A percentile compares a stretch with the other conserved stretches of the same genome.
Evolutionary conservation across 2,888 invertebrate genomes (phyloP).

Genomic region (Noctua janthina): DNA sequence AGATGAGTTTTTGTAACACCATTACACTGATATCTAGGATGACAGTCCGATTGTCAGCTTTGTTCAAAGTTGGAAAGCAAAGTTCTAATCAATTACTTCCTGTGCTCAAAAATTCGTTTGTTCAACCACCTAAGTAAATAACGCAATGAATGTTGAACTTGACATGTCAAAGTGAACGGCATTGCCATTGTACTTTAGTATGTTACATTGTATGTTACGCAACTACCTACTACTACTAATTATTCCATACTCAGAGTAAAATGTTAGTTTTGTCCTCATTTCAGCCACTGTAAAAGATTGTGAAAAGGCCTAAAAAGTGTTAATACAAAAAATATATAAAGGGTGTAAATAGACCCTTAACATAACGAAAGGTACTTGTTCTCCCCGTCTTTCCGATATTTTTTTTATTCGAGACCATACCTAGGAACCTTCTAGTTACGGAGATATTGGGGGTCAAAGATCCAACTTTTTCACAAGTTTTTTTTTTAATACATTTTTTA

Average conservation of each 20-base stretch:
- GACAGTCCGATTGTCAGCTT: background rate
- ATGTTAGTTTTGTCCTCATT: background rate
- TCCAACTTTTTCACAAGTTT: too few relatives aligned
- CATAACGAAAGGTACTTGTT: too few relatives aligned
- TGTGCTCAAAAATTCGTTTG: background rate
- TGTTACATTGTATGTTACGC: background rate
- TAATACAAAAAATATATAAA: background rate
- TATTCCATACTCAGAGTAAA: background rate
- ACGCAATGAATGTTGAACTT: background rate
- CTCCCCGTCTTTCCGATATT: too few relatives aligned
- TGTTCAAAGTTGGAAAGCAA: background rate
- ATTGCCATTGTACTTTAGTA: background rate
- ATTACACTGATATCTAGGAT: background rate
- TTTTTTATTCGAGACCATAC: too few relatives aligned
- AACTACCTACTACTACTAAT: background rate
- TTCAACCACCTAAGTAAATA: background rate
- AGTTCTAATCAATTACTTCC: background rate
- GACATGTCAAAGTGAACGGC: background rate
- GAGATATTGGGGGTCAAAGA: too few relatives aligned
- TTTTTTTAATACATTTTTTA: too few relatives aligned
- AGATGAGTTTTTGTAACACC: background rate
- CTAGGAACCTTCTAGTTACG: too few relatives aligned
- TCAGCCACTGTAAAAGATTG: background rate
- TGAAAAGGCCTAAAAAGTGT: background rate
- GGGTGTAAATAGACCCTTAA: too few relatives aligned